Evolutionary conservation across 2,797 vertebrate genomes (phyloP).

Genomic region (Carapus acus): DNA sequence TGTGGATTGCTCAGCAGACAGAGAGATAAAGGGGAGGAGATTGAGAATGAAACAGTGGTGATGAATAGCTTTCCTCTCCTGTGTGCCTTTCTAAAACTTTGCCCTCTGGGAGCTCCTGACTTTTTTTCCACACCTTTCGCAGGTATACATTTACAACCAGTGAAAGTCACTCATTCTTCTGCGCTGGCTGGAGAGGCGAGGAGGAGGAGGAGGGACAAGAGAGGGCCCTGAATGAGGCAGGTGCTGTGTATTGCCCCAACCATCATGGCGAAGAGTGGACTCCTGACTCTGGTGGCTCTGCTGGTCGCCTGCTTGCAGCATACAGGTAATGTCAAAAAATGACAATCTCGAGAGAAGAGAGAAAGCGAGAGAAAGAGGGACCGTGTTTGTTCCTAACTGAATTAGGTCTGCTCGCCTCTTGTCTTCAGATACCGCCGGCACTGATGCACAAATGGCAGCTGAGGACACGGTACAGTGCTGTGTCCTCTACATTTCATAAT

Average conservation of each 20-base stretch:
- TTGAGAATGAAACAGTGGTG: neutral
- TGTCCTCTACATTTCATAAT: no score
- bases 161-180: slow-evolving; percentile 21
- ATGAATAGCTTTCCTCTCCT: neutral
- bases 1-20: slow-evolving; percentile 16
- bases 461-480: no score
- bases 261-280: slow-evolving; percentile 47
- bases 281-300: slow-evolving; percentile 37
- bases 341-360: neutral
- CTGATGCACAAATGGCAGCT: neutral
- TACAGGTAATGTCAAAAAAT: slow-evolving; percentile 42
- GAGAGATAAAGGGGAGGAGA: slow-evolving; percentile 30
- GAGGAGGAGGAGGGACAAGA: slow-evolving; percentile 12
- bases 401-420: slow-evolving; percentile 1
- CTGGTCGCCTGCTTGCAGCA: slow-evolving; percentile 26
- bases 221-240: slow-evolving; percentile 22
- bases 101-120: neutral
- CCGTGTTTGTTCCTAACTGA: neutral
- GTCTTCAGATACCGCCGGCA: slow-evolving; percentile 30
- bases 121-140: slow-evolving; percentile 16
- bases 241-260: no score
- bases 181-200: slow-evolving; percentile 21
- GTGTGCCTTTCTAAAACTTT: slow-evolving; percentile 13
- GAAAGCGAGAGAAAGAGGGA: no score
- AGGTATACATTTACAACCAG: slow-evolving; percentile 25